phyloP scores from a whole-genome alignment of 2,797 vertebrate species.

The Coreius guichenoti region DNA sequence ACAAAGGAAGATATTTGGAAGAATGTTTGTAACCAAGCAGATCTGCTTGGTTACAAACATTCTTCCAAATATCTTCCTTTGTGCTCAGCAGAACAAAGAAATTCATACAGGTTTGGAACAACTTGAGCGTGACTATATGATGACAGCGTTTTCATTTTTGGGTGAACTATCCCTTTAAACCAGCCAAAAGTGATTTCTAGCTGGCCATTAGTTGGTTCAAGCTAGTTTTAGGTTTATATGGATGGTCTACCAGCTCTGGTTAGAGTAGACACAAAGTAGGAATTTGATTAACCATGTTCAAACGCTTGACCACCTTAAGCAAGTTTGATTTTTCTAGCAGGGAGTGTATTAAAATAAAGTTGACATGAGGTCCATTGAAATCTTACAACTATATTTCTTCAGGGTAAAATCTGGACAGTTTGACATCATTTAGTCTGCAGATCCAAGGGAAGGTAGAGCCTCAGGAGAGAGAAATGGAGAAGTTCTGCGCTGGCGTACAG shows the following conservation, averaged over 20 bases:
- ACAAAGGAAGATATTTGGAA: no score
- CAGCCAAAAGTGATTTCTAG: not conserved
- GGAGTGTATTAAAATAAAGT: conserved; percentile 9
- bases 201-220: not conserved
- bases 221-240: not conserved
- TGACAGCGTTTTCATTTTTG: no score
- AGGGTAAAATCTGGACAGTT: conserved; percentile 28
- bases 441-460: conserved; percentile 22
- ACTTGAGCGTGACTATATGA: no score
- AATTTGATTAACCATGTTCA: not conserved
- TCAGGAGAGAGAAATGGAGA: conserved; percentile 37
- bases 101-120: no score
- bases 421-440: conserved; percentile 14
- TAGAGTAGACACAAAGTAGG: not conserved
- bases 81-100: no score
- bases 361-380: not conserved
- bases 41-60: no score
- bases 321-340: not conserved
- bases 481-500: conserved; percentile 57
- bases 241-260: not conserved
- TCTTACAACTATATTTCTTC: conserved; percentile 17
- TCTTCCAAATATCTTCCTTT: no score
- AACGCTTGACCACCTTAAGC: conserved; percentile 4
- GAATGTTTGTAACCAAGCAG: no score
- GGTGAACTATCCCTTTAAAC: not conserved